Percentiles rank a stretch among this genome's conserved stretches.
phyloP scores from a whole-genome alignment of 1,140 invertebrate genomes.

The Scaptomyza pallida region DNA sequence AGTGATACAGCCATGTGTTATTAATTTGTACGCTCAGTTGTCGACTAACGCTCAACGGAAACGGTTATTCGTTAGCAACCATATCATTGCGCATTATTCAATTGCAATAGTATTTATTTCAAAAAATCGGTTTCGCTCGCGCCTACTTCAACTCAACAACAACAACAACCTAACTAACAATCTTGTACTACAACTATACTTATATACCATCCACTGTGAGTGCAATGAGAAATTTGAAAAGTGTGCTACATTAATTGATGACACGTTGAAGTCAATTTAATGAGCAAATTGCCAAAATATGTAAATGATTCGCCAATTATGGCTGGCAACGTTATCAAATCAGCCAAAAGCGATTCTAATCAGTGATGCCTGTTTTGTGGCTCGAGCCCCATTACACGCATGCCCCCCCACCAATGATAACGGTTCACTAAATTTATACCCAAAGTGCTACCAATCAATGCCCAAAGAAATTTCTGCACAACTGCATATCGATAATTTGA shows the following conservation, averaged over 20 bases:
- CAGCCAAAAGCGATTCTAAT: constrained; percentile 45
- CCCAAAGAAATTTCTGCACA: not conserved
- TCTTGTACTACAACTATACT: not conserved
- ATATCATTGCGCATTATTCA: constrained; percentile 32
- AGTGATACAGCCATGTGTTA: constrained; percentile 42
- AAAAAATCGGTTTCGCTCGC: constrained; percentile 14
- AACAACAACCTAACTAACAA: constrained; percentile 18
- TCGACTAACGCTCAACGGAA: constrained; percentile 65
- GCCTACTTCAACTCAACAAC: constrained; percentile 23
- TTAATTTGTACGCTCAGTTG: constrained; percentile 63
- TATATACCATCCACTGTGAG: constrained; percentile 50
- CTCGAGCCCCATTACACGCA: constrained; percentile 16
- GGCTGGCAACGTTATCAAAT: constrained; percentile 44
- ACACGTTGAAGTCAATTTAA: constrained; percentile 36
- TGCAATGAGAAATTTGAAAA: constrained; percentile 17
- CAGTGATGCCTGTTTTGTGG: constrained; percentile 36
- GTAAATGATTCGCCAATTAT: constrained; percentile 62
- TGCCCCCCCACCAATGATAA: constrained; percentile 32
- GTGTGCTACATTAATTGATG: not conserved
- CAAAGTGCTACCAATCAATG: constrained; percentile 39
- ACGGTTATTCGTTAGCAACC: constrained; percentile 50
- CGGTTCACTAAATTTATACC: constrained; percentile 19
- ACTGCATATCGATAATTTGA: constrained; percentile 31
- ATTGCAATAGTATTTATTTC: constrained; percentile 5
- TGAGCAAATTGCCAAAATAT: constrained; percentile 67